Conservation (phyloP, 2,888 invertebrate species). For the Elysia crispata region DNA sequence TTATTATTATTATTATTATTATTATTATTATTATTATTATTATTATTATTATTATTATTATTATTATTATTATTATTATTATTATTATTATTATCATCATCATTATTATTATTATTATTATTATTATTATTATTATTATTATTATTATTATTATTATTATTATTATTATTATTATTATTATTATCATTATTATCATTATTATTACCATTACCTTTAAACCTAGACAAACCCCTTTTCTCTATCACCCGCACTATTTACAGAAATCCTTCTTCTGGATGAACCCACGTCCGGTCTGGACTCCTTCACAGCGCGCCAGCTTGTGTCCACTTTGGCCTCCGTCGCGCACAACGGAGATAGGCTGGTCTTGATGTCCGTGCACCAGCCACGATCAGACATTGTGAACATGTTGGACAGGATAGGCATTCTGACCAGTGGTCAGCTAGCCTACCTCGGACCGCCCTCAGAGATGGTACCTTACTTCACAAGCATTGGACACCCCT, state of each 20-base stretch:
- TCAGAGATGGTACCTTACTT: constrained; percentile 95
- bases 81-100: no score
- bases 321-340: constrained; percentile 61
- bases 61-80: no score
- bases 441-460: constrained; percentile 83
- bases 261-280: constrained; percentile 92
- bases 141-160: no score
- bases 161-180: background rate
- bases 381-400: constrained; percentile 68
- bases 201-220: no score
- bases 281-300: constrained; percentile 93
- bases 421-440: constrained; percentile 79
- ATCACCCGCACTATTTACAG: constrained; percentile 78
- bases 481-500: constrained; percentile 95
- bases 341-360: constrained; percentile 62
- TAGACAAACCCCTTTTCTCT: no score
- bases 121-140: no score
- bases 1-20: no score
- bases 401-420: constrained; percentile 66
- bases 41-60: no score
- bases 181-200: background rate
- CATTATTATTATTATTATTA: no score
- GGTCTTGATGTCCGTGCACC: constrained; percentile 79
- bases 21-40: no score
- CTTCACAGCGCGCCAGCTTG: constrained; percentile 87